These are phyloP conservation scores for Caenorhabditis virilis DNA, from an alignment of 2,888 invertebrate genomes.

Conservation along the genomic window DNA sequence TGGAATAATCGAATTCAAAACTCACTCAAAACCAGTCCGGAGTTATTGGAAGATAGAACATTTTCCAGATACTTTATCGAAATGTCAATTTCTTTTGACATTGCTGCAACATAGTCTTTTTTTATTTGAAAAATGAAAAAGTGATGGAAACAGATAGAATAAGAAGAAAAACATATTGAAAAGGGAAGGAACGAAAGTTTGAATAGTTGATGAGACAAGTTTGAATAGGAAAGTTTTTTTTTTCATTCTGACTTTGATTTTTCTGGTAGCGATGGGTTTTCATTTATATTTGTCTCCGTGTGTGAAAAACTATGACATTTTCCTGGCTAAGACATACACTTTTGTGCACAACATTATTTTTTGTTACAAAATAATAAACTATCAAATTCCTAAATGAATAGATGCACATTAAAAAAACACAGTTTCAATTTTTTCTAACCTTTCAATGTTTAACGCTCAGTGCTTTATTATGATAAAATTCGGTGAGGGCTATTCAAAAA, in stretches of 20 bases:
- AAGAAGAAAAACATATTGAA: conserved; percentile 4
- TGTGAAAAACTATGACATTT: too few relatives aligned
- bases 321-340: too few relatives aligned
- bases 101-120: conserved; percentile 2
- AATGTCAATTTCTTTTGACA: conserved; percentile 45
- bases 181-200: neutral
- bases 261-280: too few relatives aligned
- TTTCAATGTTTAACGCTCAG: too few relatives aligned
- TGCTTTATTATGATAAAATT: too few relatives aligned
- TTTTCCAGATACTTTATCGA: conserved; percentile 41
- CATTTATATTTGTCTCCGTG: too few relatives aligned
- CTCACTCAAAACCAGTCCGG: conserved; percentile 34
- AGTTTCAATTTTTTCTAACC: too few relatives aligned
- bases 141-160: neutral
- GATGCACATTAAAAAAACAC: too few relatives aligned
- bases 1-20: neutral
- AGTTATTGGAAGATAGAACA: conserved; percentile 37
- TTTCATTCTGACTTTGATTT: conserved; percentile 2
- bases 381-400: too few relatives aligned
- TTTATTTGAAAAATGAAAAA: neutral
- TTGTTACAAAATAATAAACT: too few relatives aligned
- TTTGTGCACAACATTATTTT: too few relatives aligned
- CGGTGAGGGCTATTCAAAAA: too few relatives aligned
- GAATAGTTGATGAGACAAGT: neutral
- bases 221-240: neutral